These are phyloP conservation scores for Gila orcuttii DNA, from an alignment of 2,113 vertebrate genomes.

Conservation along the genomic window DNA sequence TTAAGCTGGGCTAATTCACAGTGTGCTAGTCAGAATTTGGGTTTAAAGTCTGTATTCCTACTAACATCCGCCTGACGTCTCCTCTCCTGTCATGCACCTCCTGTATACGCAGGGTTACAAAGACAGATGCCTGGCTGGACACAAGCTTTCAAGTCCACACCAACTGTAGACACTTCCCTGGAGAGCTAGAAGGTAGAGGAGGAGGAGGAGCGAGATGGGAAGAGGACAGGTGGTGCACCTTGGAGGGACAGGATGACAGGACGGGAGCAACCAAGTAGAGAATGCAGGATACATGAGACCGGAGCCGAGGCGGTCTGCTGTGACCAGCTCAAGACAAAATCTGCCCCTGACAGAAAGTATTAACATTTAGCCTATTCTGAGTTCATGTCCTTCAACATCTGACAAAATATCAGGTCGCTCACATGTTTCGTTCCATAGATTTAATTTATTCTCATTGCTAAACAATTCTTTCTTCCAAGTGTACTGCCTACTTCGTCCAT, in stretches of 20 bases:
- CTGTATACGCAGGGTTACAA: constrained; percentile 31
- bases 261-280: constrained; percentile 33
- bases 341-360: background rate
- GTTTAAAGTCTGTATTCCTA: constrained; percentile 23
- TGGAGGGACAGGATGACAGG: constrained; percentile 41
- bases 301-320: background rate
- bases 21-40: background rate
- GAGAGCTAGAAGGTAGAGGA: constrained; percentile 11
- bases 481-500: background rate
- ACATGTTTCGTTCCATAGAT: background rate
- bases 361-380: background rate
- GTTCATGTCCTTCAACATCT: background rate
- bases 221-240: constrained; percentile 54
- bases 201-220: background rate
- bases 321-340: constrained; percentile 4
- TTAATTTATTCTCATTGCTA: background rate
- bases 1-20: background rate
- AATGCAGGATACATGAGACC: background rate
- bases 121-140: constrained; percentile 54
- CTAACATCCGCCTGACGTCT: background rate
- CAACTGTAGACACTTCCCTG: constrained; percentile 41
- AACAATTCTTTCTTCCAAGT: background rate
- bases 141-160: constrained; percentile 34
- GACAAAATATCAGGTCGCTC: background rate
- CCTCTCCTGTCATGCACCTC: constrained; percentile 21